Conservation (phyloP, 2,888 invertebrate species). For the Synergus japonicus region DNA sequence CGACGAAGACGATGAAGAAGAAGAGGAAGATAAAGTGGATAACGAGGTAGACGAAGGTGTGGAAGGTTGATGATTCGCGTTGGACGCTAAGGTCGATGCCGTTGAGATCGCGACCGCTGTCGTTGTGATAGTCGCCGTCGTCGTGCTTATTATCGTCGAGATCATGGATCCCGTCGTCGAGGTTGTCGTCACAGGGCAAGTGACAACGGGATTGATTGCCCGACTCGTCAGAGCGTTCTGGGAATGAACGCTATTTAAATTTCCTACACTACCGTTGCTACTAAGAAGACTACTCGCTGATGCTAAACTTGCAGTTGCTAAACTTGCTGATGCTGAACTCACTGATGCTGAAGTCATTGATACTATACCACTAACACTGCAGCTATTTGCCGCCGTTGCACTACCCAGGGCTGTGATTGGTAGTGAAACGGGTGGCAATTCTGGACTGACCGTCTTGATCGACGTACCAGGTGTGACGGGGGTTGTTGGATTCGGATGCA, state of each 20-base stretch:
- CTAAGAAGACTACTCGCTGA: conserved; percentile 56
- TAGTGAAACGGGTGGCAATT: conserved; percentile 73
- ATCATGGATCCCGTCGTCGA: conserved; percentile 44
- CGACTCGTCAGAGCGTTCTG: conserved; percentile 63
- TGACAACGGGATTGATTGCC: conserved; percentile 59
- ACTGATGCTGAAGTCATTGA: conserved; percentile 48
- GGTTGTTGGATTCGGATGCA: conserved; percentile 71
- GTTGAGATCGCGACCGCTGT: conserved; percentile 60
- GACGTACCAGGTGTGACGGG: conserved; percentile 73
- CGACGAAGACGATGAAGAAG: conserved; percentile 57
- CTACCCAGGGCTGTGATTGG: conserved; percentile 63
- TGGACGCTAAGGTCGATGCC: conserved; percentile 49
- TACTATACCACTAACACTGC: conserved; percentile 41
- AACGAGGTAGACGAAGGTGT: conserved; percentile 49
- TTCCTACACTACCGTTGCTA: conserved; percentile 44
- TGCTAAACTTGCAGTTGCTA: conserved; percentile 48
- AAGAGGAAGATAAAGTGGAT: conserved; percentile 55
- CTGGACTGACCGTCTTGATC: conserved; percentile 71
- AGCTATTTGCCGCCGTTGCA: conserved; percentile 59
- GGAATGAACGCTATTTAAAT: conserved; percentile 59
- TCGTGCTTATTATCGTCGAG: conserved; percentile 47
- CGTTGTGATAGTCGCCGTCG: conserved; percentile 57
- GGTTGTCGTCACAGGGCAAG: conserved; percentile 26
- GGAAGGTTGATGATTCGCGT: conserved; percentile 50
- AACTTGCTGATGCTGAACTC: conserved; percentile 57